Base-by-base conservation (phyloP, 1,140 invertebrate genomes). In the Adoxophyes honmai region DNA sequence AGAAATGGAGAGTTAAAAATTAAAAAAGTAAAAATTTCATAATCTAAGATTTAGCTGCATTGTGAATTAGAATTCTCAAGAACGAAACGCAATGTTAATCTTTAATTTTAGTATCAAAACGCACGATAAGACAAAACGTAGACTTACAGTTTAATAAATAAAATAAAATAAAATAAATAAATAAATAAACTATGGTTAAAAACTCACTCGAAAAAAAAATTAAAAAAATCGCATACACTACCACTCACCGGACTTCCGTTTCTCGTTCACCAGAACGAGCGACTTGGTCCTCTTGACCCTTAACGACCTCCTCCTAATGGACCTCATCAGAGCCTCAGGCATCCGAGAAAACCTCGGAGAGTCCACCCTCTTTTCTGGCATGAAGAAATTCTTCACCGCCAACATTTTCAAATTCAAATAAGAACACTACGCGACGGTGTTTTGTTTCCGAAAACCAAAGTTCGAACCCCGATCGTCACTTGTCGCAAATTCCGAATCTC, bases 211-310 rank as follows among this genome's bases (percentile, higher is more conserved):
- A 57, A 53, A 21, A 58, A 63, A 42, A 57, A 53, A 60, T 28
- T 28, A 28, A 28, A 3, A 28, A 59, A 62, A 67, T 28, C 11
- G 52, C 53, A 79, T 83, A 86, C 80, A 38, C 73, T 89, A 88
- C 78, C 83, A 90, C 93, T 93, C 90, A 94, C 93, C 93, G 79
- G 93, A 94, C 87, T 94, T 94, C 73, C 93, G 83, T 86, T 94
- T 94, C 79, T 94, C 93, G 57, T 89, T 90, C 10, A 91, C 90
- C 13, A 94, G 88, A 9, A 93, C 92, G 59, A 93, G 79, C 37
- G 92, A 93, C 78, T 94, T 94, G 58, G 93, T 92, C 64, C 93
- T 89, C 78, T 94, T 94, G 6, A 94, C 92, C 44, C 93, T 81
- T 59, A 94, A 78, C 0, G 93, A 94, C 52, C 93, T 77, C 51